phyloP scores from a whole-genome alignment of 1,140 invertebrate genomes.

The Drosophila ogumai region DNA sequence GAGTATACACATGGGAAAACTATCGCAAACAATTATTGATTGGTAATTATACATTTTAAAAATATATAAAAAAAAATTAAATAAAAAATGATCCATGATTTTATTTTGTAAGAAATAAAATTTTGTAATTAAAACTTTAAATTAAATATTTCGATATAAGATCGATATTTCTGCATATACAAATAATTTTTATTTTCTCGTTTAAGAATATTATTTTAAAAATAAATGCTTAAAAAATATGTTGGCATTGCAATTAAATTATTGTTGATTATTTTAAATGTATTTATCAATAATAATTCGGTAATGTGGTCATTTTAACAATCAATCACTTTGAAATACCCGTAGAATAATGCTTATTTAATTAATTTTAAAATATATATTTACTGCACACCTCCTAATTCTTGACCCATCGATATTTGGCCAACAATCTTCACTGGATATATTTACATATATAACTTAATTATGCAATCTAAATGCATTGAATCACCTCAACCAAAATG shows the following conservation, averaged over 20 bases:
- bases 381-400: not conserved
- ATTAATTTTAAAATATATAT: not conserved
- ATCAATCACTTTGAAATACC: not conserved
- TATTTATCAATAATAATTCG: not conserved
- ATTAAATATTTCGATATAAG: not conserved
- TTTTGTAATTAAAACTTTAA: not conserved
- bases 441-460: constrained; percentile 60
- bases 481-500: constrained; percentile 79
- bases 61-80: not conserved
- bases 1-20: not conserved
- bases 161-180: not conserved
- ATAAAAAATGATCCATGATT: not conserved
- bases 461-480: constrained; percentile 82
- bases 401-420: not conserved
- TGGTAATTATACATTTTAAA: not conserved
- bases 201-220: too few species aligned
- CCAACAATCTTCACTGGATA: not conserved
- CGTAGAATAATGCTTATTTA: not conserved
- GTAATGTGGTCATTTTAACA: not conserved
- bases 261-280: not conserved
- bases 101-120: too few species aligned
- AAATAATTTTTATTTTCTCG: too few species aligned
- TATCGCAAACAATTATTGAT: not conserved
- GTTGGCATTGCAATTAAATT: too few species aligned
- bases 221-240: too few species aligned